Conservation (phyloP, 2,888 invertebrate genomes). For the Crossocerus cetratus region DNA sequence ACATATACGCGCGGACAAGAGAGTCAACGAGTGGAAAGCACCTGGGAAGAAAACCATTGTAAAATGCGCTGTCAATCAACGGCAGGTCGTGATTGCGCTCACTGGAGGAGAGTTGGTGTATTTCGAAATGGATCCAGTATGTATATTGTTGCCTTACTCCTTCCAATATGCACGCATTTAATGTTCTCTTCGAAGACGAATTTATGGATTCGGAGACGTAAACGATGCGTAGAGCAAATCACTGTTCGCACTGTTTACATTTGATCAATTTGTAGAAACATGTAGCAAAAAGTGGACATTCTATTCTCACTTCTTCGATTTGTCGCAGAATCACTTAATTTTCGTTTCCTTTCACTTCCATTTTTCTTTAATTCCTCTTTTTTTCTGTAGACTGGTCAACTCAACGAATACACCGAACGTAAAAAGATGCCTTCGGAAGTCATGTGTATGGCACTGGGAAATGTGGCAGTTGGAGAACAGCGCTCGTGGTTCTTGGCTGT, state of each 20-base stretch:
- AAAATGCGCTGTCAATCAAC: slow-evolving; percentile 98
- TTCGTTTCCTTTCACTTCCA: no score
- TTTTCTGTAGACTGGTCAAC: slow-evolving; percentile 90
- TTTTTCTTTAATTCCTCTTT: no score
- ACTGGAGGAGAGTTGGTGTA: slow-evolving; percentile 98
- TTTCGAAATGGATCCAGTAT: slow-evolving; percentile 99
- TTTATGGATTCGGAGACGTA: slow-evolving; percentile 67
- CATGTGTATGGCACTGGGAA: slow-evolving; percentile 98
- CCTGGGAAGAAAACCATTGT: slow-evolving; percentile 98
- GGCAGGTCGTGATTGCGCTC: slow-evolving; percentile 98
- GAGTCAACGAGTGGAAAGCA: slow-evolving; percentile 99
- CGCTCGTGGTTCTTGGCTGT: slow-evolving; percentile 97
- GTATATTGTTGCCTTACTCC: slow-evolving; percentile 75
- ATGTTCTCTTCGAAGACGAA: slow-evolving; percentile 69
- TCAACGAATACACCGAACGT: slow-evolving; percentile 98
- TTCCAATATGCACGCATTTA: slow-evolving; percentile 64
- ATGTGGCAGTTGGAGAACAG: slow-evolving; percentile 96
- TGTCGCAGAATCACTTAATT: background rate
- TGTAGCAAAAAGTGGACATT: slow-evolving; percentile 50
- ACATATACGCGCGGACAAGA: slow-evolving; percentile 97
- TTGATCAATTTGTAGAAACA: background rate
- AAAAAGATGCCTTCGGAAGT: slow-evolving; percentile 98
- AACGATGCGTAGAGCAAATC: slow-evolving; percentile 66
- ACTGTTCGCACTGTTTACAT: slow-evolving; percentile 75
- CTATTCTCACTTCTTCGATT: background rate